Base-by-base conservation (phyloP, 2,113 vertebrate genomes). In the Scolopax mira region DNA sequence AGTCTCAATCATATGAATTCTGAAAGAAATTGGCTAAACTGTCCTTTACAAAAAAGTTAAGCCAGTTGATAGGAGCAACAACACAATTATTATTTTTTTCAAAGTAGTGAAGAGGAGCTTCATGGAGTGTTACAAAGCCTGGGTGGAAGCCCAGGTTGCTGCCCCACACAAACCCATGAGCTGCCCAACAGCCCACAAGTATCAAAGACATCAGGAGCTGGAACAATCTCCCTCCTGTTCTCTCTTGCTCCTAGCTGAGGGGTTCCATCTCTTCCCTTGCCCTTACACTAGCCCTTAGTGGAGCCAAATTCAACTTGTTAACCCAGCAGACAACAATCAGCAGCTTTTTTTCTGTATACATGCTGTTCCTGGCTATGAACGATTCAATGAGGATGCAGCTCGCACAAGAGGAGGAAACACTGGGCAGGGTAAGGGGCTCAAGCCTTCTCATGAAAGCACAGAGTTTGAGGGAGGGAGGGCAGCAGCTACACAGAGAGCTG, bases 361-460 rank as follows among this genome's bases (percentile, higher is more conserved):
- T 3, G 41, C 25, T 67, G 58, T 24, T 37, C 17, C 17, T 28
- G 19, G 5, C 24, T 48, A 4, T 4, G 28, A 46, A 33, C 4
- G 9, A 82, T n/a, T n/a, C 24, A 44, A 1, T 1, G 22, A 60
- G 35, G 19, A 46, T 46, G 18, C 10, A 66, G 46, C 15, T 30
- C 9, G 7, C 7, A 19, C 0, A 4, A 72, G 27, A 48, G 31
- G 9, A 77, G 7, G 3, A 48, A 64, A 67, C 8, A 27, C 2
- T 0, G 0, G 25, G 22, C 17, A 52, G 13, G 4, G 23, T 31
- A 39, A 57, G 0, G 8, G 6, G 10, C 6, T 21, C 19, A n/a
- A 85, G 21, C n/a, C 41, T 48, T 66, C 39, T 85, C 51, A 27
- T 12, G 46, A 80, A 48, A 54, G 31, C 15, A 46, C 4, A 18